Percentiles rank a stretch among this genome's conserved stretches.
Conservation (phyloP, 2,797 vertebrate species). For the Propithecus perrieri region DNA sequence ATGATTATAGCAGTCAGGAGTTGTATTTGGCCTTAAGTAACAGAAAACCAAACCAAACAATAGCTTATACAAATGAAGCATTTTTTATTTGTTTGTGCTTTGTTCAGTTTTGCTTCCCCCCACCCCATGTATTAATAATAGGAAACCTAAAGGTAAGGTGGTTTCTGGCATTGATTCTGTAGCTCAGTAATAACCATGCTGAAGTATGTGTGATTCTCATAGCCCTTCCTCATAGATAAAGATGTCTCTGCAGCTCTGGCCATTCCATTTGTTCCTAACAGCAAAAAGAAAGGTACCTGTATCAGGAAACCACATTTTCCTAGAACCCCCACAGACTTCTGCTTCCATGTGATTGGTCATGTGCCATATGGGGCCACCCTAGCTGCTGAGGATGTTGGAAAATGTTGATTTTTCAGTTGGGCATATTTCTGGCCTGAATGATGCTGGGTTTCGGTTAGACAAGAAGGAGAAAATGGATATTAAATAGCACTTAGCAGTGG, state of each 20-base stretch:
- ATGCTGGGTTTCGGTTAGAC: neutral
- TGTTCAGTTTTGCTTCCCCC: neutral
- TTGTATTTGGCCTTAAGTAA: neutral
- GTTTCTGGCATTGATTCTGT: neutral
- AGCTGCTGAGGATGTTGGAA: neutral
- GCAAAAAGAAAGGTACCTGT: neutral
- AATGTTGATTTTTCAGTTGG: neutral
- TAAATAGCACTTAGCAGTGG: neutral
- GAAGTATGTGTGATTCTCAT: neutral
- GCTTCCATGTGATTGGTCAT: neutral
- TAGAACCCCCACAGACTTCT: neutral
- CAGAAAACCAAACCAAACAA: neutral
- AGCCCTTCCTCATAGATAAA: neutral
- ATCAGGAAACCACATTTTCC: neutral
- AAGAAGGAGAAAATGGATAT: neutral
- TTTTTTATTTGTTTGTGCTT: neutral
- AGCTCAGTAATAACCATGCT: neutral
- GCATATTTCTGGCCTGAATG: neutral
- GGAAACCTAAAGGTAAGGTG: neutral
- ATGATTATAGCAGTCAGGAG: neutral
- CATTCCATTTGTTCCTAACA: neutral
- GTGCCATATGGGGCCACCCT: neutral
- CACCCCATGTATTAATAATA: neutral
- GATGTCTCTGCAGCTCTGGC: neutral
- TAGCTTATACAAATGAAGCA: neutral